phyloP scores from a whole-genome alignment of 2,113 vertebrate genomes.

The Otus sunia region DNA sequence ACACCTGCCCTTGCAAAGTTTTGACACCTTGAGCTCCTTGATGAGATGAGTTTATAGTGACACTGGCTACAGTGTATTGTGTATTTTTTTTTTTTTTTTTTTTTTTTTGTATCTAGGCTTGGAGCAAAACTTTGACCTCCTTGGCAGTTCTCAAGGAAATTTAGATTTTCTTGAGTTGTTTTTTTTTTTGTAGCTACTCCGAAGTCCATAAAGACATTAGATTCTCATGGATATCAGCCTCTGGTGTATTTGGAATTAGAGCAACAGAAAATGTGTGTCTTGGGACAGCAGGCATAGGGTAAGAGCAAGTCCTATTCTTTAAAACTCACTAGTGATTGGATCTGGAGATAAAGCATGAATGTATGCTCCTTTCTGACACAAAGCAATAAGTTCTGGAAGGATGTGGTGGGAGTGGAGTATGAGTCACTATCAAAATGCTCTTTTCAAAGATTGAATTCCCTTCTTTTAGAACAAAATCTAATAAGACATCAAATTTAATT shows the following conservation, averaged over 20 bases:
- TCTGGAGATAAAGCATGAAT: not conserved
- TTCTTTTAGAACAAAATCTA: not conserved
- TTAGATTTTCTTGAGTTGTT: not conserved
- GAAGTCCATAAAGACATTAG: not conserved
- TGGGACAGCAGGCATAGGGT: rapidly evolving
- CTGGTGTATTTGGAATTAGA: not conserved
- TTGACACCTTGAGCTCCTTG: not conserved
- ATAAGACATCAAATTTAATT: not conserved
- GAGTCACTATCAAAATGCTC: not conserved
- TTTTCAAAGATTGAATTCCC: not conserved
- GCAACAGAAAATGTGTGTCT: not conserved
- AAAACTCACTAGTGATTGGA: not conserved
- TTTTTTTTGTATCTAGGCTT: not conserved
- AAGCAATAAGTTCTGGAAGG: not conserved
- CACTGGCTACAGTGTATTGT: not conserved
- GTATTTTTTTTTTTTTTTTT: not conserved
- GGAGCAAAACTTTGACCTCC: not conserved
- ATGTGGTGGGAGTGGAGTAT: not conserved
- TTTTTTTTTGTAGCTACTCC: not conserved
- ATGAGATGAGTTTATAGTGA: not conserved
- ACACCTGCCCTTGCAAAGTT: not conserved
- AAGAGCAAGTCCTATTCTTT: not conserved
- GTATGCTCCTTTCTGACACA: not conserved
- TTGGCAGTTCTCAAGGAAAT: not conserved
- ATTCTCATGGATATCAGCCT: not conserved